phyloP scores from a whole-genome alignment of 2,888 invertebrate genomes.

The Digitonthophagus gazella region DNA sequence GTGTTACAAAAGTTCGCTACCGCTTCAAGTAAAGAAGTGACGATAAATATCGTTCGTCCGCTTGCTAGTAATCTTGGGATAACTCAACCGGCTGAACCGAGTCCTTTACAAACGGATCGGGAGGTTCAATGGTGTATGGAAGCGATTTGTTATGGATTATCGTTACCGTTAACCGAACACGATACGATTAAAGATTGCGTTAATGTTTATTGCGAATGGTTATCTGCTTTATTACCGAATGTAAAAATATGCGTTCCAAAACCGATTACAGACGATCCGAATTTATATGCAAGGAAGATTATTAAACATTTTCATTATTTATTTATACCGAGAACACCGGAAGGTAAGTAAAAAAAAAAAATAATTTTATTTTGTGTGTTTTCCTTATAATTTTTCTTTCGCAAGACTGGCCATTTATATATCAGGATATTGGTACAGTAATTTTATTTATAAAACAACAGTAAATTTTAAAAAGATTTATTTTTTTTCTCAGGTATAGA shows the following conservation, averaged over 20 bases:
- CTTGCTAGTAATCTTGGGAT: slow-evolving; percentile 69
- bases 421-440: slow-evolving; percentile 79
- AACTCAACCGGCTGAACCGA: slow-evolving; percentile 80
- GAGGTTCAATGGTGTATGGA: slow-evolving; percentile 89
- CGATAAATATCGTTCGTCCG: slow-evolving; percentile 75
- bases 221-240: slow-evolving; percentile 79
- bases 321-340: slow-evolving; percentile 89
- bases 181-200: slow-evolving; percentile 95
- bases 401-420: slow-evolving; percentile 88
- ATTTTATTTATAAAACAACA: slow-evolving; percentile 16
- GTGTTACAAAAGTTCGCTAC: slow-evolving; percentile 76
- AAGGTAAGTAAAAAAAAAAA: slow-evolving; percentile 62
- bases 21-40: slow-evolving; percentile 75
- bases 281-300: slow-evolving; percentile 86
- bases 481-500: slow-evolving; percentile 67
- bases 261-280: slow-evolving; percentile 86
- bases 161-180: slow-evolving; percentile 85
- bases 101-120: slow-evolving; percentile 77
- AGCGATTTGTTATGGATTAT: slow-evolving; percentile 87
- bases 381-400: slow-evolving; percentile 51
- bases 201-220: slow-evolving; percentile 95
- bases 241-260: slow-evolving; percentile 86
- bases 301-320: slow-evolving; percentile 91
- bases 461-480: slow-evolving; percentile 21
- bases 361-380: slow-evolving; percentile 17